phyloP scores from a whole-genome alignment of 2,797 vertebrate species.

The Ambastaia sidthimunki region DNA sequence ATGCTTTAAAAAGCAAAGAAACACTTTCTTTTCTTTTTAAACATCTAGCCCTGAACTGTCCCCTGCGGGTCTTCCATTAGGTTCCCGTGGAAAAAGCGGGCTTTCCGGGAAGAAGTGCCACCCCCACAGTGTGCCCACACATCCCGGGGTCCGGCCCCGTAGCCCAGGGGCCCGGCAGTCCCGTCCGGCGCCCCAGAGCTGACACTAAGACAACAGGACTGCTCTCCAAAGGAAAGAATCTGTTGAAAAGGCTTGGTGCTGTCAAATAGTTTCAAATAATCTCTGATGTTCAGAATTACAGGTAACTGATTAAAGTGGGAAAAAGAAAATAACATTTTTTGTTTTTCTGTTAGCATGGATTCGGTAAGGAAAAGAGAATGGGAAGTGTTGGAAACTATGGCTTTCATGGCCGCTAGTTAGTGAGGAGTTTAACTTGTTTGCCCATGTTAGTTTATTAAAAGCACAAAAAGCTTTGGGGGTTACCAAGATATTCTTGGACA shows the following conservation, averaged over 20 bases:
- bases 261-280: conserved; percentile 81
- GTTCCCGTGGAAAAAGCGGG: conserved; percentile 93
- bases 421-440: conserved; percentile 56
- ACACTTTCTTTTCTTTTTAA: conserved; percentile 67
- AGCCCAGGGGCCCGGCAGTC: conserved; percentile 79
- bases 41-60: conserved; percentile 78
- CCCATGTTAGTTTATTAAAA: conserved; percentile 8
- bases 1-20: conserved; percentile 68
- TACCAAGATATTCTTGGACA: neutral
- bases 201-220: conserved; percentile 95
- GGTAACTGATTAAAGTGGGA: conserved; percentile 51
- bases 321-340: conserved; percentile 66
- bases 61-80: conserved; percentile 90
- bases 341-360: conserved; percentile 55
- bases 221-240: conserved; percentile 95
- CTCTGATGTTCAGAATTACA: neutral
- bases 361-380: conserved; percentile 27
- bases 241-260: conserved; percentile 91
- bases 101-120: conserved; percentile 87
- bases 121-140: conserved; percentile 85
- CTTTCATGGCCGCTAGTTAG: conserved; percentile 79
- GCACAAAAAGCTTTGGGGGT: conserved; percentile 26
- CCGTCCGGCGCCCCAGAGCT: conserved; percentile 85
- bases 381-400: conserved; percentile 66
- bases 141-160: conserved; percentile 67